Percentiles rank a stretch among this genome's conserved stretches.
Evolutionary conservation across 2,888 invertebrate genomes (phyloP).

Genomic region (Eilema griseolum): DNA sequence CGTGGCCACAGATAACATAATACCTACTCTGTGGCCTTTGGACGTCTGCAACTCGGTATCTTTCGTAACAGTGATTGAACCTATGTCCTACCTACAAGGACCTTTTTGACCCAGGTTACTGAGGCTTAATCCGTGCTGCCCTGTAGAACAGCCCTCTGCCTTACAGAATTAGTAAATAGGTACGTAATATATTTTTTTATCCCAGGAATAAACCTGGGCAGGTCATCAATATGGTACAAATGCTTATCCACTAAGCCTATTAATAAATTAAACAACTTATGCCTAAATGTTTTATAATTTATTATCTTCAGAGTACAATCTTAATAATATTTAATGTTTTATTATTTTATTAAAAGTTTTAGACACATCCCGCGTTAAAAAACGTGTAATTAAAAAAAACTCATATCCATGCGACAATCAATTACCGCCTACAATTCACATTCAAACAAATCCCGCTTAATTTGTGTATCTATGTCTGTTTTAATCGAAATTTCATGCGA

Average conservation of each 20-base stretch:
- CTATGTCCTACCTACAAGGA: neutral
- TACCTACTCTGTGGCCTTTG: too few relatives aligned
- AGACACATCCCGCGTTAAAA: constrained; percentile 39
- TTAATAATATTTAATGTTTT: neutral
- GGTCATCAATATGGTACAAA: too few relatives aligned
- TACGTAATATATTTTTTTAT: too few relatives aligned
- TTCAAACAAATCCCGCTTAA: neutral
- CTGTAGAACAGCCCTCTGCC: too few relatives aligned
- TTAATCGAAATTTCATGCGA: neutral
- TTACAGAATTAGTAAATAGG: too few relatives aligned
- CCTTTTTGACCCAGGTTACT: neutral
- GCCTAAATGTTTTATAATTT: neutral
- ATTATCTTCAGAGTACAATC: neutral
- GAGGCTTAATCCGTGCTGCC: too few relatives aligned
- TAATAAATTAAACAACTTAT: neutral
- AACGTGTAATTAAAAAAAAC: neutral
- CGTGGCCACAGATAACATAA: too few relatives aligned
- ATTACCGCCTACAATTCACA: neutral
- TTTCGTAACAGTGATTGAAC: too few relatives aligned
- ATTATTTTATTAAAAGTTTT: constrained; percentile 2
- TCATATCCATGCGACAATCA: constrained; percentile 2
- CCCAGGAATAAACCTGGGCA: too few relatives aligned
- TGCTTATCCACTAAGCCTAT: neutral
- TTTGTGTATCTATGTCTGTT: neutral
- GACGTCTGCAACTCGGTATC: too few relatives aligned